Conservation (phyloP, 2,888 invertebrate genomes). For the Unio pictorum region DNA sequence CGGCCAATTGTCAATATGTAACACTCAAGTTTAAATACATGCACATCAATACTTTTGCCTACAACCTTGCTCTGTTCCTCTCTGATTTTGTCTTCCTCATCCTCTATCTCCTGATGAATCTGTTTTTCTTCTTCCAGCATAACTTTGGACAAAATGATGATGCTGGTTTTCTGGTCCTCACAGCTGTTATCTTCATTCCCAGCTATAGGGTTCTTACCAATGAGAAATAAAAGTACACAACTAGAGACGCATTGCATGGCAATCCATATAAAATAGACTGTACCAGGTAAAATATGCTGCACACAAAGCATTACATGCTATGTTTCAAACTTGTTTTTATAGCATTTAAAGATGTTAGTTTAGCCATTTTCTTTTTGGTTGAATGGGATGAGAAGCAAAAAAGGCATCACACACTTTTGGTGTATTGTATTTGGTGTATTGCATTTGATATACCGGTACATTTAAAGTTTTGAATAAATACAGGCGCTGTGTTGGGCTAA, state of each 20-base stretch:
- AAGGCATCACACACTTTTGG: too few relatives aligned
- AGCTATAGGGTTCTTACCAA: background rate
- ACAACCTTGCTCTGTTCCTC: slow-evolving; percentile 40
- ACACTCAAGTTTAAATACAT: background rate
- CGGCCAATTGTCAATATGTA: background rate
- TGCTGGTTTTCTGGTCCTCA: background rate
- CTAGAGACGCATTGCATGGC: background rate
- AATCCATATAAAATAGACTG: too few relatives aligned
- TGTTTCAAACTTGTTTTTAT: too few relatives aligned
- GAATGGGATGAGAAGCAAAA: too few relatives aligned
- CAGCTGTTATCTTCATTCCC: background rate
- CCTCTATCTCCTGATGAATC: slow-evolving; percentile 30
- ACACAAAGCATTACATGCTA: too few relatives aligned
- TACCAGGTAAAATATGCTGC: too few relatives aligned
- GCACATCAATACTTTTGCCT: background rate
- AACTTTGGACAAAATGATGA: slow-evolving; percentile 21
- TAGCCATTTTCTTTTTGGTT: too few relatives aligned
- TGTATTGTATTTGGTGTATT: too few relatives aligned
- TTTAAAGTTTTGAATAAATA: too few relatives aligned
- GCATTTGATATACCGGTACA: too few relatives aligned
- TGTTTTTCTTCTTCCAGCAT: slow-evolving; percentile 45
- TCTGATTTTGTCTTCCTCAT: slow-evolving; percentile 30
- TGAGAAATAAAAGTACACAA: background rate
- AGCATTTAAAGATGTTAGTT: too few relatives aligned
- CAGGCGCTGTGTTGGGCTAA: too few relatives aligned